These are phyloP conservation scores for Capromys pilorides DNA, from an alignment of 2,797 vertebrate species.

Conservation along the genomic window DNA sequence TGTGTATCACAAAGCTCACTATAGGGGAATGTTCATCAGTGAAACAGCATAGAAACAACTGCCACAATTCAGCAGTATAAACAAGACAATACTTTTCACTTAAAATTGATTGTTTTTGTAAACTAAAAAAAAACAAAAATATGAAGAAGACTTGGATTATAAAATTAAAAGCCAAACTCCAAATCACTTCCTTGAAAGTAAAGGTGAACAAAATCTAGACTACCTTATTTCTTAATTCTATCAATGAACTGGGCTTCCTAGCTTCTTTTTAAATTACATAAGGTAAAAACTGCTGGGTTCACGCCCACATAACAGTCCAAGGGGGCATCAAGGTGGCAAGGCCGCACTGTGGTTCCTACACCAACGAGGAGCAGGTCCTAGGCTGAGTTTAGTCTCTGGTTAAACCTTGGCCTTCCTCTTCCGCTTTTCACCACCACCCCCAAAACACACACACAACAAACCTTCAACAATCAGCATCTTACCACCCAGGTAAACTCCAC, in stretches of 20 bases:
- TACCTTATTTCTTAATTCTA: neutral
- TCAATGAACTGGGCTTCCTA: neutral
- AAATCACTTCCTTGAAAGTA: neutral
- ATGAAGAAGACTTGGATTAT: neutral
- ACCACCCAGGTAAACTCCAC: too few species aligned
- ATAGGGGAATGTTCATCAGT: neutral
- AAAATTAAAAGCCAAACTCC: slow-evolving; percentile 50
- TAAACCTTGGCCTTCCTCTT: too few species aligned
- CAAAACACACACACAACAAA: too few species aligned
- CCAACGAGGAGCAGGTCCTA: too few species aligned
- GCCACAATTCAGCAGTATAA: neutral
- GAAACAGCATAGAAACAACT: neutral
- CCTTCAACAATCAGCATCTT: too few species aligned
- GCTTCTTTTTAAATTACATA: neutral
- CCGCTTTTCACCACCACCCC: too few species aligned
- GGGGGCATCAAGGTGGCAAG: too few species aligned
- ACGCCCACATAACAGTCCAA: too few species aligned
- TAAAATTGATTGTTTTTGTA: neutral
- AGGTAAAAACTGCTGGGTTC: neutral
- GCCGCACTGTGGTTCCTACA: too few species aligned
- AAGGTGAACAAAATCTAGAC: neutral
- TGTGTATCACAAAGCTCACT: neutral
- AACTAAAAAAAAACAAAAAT: slow-evolving; percentile 42
- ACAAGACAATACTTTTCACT: neutral
- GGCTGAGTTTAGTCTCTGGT: too few species aligned